These are phyloP conservation scores for Muschampia plurimacula DNA, from an alignment of 2,888 invertebrate species.

Conservation along the genomic window DNA sequence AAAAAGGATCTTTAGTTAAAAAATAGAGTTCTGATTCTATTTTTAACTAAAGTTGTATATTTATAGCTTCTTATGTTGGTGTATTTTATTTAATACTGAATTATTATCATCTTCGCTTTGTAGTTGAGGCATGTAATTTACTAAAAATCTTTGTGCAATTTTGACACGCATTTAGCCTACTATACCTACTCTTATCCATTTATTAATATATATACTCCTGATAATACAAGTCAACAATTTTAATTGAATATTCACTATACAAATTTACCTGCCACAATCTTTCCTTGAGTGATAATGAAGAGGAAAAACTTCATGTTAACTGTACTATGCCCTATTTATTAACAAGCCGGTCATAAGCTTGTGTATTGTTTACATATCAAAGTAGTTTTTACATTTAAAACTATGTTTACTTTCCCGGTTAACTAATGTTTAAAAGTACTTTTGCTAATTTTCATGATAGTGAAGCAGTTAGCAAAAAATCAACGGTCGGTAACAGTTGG, in stretches of 20 bases:
- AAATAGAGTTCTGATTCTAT: no score
- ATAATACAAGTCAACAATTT: constrained; percentile 15
- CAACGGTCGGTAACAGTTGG: constrained; percentile 86
- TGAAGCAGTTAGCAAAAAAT: constrained; percentile 76
- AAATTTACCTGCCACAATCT: constrained; percentile 39
- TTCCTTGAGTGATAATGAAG: constrained; percentile 63
- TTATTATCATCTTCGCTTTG: no score
- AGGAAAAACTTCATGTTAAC: constrained; percentile 56
- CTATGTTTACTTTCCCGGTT: constrained; percentile 33
- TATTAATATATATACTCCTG: not conserved
- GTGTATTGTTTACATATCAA: constrained; percentile 15
- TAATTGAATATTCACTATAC: constrained; percentile 14
- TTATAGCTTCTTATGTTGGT: no score
- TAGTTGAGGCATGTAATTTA: no score
- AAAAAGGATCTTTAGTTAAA: no score
- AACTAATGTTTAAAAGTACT: constrained; percentile 43
- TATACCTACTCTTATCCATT: not conserved
- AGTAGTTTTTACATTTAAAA: constrained; percentile 6
- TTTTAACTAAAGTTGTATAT: no score
- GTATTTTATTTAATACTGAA: no score
- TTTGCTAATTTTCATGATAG: constrained; percentile 75
- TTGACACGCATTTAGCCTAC: not conserved
- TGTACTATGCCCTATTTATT: constrained; percentile 30
- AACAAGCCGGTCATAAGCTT: constrained; percentile 18
- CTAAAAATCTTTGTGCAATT: no score